phyloP scores from a whole-genome alignment of 2,113 vertebrate genomes.

The Dipodomys merriami region DNA sequence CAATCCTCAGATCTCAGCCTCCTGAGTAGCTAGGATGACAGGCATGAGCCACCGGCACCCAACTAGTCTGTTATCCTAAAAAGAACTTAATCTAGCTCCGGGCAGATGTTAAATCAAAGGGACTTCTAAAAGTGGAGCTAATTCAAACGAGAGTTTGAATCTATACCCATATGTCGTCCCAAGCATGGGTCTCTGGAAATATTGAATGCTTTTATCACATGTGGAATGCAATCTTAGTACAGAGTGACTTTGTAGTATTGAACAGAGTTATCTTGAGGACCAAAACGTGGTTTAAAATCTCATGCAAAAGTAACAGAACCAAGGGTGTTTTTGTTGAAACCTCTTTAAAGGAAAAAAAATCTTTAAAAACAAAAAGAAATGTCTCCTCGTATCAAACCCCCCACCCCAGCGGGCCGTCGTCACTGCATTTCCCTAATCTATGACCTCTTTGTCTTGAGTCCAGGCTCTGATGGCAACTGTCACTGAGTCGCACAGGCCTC shows the following conservation, averaged over 20 bases:
- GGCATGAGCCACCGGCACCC: too few species aligned
- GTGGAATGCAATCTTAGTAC: neutral
- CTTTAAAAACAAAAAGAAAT: neutral
- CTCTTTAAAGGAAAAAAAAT: conserved; percentile 53
- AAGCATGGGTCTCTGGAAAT: neutral
- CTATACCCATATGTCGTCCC: neutral
- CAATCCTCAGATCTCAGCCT: neutral
- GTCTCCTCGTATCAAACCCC: conserved; percentile 33
- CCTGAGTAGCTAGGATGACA: too few species aligned
- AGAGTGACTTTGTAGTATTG: conserved; percentile 24
- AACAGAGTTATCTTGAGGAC: neutral
- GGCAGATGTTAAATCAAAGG: conserved; percentile 29
- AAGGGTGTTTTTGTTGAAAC: conserved; percentile 48
- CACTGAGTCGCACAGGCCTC: conserved; percentile 88
- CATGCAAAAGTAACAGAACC: conserved; percentile 47
- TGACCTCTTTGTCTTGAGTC: conserved; percentile 86
- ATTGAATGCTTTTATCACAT: neutral
- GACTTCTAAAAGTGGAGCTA: conserved; percentile 34
- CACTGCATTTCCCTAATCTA: conserved; percentile 82
- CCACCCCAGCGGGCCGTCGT: neutral
- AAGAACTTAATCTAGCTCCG: conserved; percentile 30
- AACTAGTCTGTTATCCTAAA: neutral
- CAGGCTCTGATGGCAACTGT: conserved; percentile 86
- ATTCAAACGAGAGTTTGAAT: conserved; percentile 29
- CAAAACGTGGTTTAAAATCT: conserved; percentile 27